These are phyloP conservation scores for Drosophila flavopinicola DNA, from an alignment of 2,888 invertebrate genomes.

Conservation along the genomic window DNA sequence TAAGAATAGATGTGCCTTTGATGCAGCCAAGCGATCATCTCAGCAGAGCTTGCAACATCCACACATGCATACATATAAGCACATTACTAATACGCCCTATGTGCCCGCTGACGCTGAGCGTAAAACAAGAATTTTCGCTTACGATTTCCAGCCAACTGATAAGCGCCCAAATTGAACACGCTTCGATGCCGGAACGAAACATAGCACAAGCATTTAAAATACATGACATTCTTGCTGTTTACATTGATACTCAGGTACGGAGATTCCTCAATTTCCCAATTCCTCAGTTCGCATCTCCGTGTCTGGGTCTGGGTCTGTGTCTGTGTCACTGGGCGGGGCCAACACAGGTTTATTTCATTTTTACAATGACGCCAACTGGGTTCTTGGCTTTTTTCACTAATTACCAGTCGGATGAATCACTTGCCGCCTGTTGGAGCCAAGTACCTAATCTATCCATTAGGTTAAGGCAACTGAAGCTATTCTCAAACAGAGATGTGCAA, in stretches of 20 bases:
- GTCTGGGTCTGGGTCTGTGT: background rate
- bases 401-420: conserved; percentile 23
- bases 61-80: background rate
- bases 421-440: conserved; percentile 1
- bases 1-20: no score
- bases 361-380: conserved; percentile 7
- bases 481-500: background rate
- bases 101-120: conserved; percentile 6
- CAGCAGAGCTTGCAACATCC: no score
- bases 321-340: background rate
- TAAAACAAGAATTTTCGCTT: conserved; percentile 42
- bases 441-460: background rate
- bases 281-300: background rate
- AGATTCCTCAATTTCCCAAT: conserved; percentile 3
- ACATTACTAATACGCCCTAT: conserved; percentile 39
- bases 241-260: background rate
- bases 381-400: conserved; percentile 17
- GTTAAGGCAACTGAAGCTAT: no score
- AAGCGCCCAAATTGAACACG: conserved; percentile 31
- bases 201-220: conserved; percentile 40
- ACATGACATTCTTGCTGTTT: conserved; percentile 14
- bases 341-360: conserved; percentile 21
- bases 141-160: conserved; percentile 57
- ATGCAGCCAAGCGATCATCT: conserved; percentile 18
- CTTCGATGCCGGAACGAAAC: conserved; percentile 37